Conservation (phyloP, 35 echinoderm and acorn worm genomes). For the Ophiothrix spiculata region DNA sequence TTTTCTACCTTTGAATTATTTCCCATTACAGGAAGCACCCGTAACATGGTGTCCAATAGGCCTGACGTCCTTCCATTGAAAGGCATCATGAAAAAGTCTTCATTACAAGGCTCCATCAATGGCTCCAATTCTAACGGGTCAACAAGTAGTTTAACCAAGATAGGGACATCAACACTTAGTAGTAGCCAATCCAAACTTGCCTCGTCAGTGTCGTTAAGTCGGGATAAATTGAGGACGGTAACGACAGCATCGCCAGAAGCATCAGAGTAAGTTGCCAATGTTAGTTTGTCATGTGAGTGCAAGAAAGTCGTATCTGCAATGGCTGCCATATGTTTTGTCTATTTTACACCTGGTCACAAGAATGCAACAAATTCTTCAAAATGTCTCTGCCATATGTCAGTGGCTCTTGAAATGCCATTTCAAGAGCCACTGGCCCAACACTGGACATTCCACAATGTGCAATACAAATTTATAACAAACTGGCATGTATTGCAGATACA, state of each 20-base stretch:
- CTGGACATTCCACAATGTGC: too few relatives aligned
- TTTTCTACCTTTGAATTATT: too few relatives aligned
- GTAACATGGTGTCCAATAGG: conserved; percentile 71
- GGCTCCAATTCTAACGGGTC: conserved; percentile 42
- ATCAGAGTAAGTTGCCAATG: conserved; percentile 62
- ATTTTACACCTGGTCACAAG: too few relatives aligned
- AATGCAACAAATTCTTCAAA: too few relatives aligned
- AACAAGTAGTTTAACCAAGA: conserved; percentile 62
- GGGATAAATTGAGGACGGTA: not conserved
- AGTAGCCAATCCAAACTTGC: not conserved
- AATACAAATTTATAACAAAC: too few relatives aligned
- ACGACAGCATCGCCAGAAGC: conserved; percentile 9
- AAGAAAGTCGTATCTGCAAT: too few relatives aligned
- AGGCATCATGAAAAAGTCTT: conserved; percentile 88
- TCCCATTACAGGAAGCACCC: conserved; percentile 58
- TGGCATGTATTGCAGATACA: too few relatives aligned
- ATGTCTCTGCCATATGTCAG: too few relatives aligned
- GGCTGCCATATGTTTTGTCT: too few relatives aligned
- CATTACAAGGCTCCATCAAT: conserved; percentile 54
- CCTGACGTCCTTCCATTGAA: conserved; percentile 91
- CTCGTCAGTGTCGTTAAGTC: not conserved
- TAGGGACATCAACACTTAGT: not conserved
- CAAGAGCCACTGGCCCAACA: too few relatives aligned
- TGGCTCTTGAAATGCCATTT: too few relatives aligned
- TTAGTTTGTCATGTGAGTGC: too few relatives aligned